Conservation (phyloP, 2,797 vertebrate species). For the Phyllotis vaccarum region DNA sequence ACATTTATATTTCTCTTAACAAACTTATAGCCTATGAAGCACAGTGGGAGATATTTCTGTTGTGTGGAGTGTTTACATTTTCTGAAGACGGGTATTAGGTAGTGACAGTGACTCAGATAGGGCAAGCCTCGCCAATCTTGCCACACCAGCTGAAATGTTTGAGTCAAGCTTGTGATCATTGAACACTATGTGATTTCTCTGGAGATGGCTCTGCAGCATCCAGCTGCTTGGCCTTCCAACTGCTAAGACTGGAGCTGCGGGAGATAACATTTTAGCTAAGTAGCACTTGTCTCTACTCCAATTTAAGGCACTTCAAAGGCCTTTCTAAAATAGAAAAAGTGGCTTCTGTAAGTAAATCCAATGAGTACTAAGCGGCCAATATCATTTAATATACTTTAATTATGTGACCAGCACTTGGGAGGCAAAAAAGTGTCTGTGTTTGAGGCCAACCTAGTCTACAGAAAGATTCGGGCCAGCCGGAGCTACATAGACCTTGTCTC, state of each 20-base stretch:
- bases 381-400: conserved; percentile 29
- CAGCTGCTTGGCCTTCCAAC: not conserved
- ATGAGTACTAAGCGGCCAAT: not conserved
- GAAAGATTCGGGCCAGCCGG: not conserved
- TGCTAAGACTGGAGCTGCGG: not conserved
- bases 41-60: not conserved
- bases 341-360: conserved; percentile 7
- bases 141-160: not conserved
- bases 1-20: not conserved
- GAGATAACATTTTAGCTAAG: not conserved
- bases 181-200: not conserved
- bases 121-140: not conserved
- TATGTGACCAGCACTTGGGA: no score
- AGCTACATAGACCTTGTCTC: not conserved
- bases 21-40: conserved; percentile 1
- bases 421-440: not conserved
- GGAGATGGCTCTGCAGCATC: not conserved
- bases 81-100: conserved; percentile 39
- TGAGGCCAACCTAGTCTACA: not conserved
- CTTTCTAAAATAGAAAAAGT: not conserved
- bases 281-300: not conserved
- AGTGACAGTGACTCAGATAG: conserved; percentile 30
- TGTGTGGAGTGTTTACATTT: not conserved
- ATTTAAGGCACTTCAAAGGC: conserved; percentile 13
- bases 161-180: not conserved